phyloP scores from a whole-genome alignment of 2,888 invertebrate genomes.

The Petrolisthes manimaculis region DNA sequence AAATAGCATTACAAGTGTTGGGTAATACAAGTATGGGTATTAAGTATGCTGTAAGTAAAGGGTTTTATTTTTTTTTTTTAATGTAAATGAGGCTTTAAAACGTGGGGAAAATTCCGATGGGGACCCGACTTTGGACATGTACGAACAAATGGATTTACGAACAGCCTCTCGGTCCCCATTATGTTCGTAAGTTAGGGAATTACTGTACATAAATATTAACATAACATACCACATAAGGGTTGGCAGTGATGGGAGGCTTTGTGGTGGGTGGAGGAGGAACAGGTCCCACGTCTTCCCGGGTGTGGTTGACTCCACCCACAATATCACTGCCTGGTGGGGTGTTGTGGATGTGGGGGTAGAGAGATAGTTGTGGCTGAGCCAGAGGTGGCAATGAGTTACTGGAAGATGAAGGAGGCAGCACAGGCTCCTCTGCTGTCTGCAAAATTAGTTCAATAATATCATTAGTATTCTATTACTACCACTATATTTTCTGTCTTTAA shows the following conservation, averaged over 20 bases:
- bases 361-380: conserved; percentile 54
- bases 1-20: no score
- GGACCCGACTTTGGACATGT: no score
- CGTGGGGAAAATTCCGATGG: no score
- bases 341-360: conserved; percentile 65
- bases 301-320: conserved; percentile 47
- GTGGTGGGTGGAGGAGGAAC: conserved; percentile 51
- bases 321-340: conserved; percentile 61
- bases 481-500: neutral
- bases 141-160: no score
- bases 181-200: no score
- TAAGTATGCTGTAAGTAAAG: no score
- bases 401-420: conserved; percentile 36
- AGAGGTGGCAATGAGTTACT: conserved; percentile 46
- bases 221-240: conserved; percentile 61
- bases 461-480: neutral
- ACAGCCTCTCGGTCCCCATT: no score
- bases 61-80: no score
- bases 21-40: no score
- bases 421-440: conserved; percentile 41
- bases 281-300: conserved; percentile 56
- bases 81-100: no score
- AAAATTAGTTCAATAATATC: neutral
- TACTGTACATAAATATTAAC: neutral
- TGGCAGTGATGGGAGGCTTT: conserved; percentile 62